Evolutionary conservation across 2,888 invertebrate species (phyloP).

Genomic region (Ichneumoninae sp.): DNA sequence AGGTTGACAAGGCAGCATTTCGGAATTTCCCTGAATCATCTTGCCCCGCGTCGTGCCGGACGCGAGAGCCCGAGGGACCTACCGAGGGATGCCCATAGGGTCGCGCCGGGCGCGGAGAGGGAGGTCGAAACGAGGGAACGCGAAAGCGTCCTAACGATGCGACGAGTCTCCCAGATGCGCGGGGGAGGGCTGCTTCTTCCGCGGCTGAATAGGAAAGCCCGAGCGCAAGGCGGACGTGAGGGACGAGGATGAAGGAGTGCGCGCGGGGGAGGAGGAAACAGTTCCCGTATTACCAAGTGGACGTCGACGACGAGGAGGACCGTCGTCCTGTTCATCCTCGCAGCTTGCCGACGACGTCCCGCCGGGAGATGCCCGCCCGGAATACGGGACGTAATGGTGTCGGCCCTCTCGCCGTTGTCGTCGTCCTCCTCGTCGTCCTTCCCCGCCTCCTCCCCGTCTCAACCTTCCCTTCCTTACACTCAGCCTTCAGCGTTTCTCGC

Average conservation of each 20-base stretch:
- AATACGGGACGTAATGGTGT: slow-evolving; percentile 83
- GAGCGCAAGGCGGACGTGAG: slow-evolving; percentile 23
- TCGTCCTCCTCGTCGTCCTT: slow-evolving; percentile 71
- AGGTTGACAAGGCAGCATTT: neutral
- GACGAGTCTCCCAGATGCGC: slow-evolving; percentile 64
- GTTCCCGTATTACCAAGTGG: slow-evolving; percentile 82
- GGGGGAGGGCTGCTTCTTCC: neutral
- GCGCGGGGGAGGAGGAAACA: slow-evolving; percentile 62
- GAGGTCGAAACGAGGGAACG: slow-evolving; percentile 67
- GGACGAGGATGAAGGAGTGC: slow-evolving; percentile 46
- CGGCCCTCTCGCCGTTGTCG: slow-evolving; percentile 76
- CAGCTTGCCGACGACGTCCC: slow-evolving; percentile 66
- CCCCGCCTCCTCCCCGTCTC: slow-evolving; percentile 32
- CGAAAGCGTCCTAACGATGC: slow-evolving; percentile 81
- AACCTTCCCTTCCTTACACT: slow-evolving; percentile 51
- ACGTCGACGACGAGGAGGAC: slow-evolving; percentile 76
- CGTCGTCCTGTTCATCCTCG: slow-evolving; percentile 74
- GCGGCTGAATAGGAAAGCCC: slow-evolving; percentile 60
- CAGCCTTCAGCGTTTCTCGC: slow-evolving; percentile 52
- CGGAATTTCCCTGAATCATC: slow-evolving; percentile 10
- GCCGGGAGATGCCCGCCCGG: slow-evolving; percentile 72
- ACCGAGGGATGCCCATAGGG: slow-evolving; percentile 44
- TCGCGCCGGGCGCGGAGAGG: slow-evolving; percentile 17
- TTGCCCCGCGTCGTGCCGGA: neutral
- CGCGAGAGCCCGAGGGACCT: slow-evolving; percentile 34